Conservation (phyloP, 2,797 vertebrate species). For the Phylloscopus collybita region DNA sequence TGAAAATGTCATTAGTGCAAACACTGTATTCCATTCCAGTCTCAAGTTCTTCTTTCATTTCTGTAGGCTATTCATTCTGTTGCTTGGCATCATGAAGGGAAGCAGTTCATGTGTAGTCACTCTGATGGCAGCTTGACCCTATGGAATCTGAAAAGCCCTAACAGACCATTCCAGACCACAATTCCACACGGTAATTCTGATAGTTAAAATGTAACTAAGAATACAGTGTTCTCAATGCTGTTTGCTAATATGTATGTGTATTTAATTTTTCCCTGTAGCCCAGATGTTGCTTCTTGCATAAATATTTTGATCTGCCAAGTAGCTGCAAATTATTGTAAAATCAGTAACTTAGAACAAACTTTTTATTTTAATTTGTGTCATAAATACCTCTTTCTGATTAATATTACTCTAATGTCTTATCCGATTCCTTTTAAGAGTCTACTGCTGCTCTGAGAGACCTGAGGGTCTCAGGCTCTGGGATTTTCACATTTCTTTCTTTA, state of each 20-base stretch:
- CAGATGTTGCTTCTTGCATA: not conserved
- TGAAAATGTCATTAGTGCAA: not conserved
- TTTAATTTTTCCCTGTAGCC: not conserved
- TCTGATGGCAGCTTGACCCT: slow-evolving; percentile 96
- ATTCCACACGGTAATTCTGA: slow-evolving; percentile 92
- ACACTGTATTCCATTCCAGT: not conserved
- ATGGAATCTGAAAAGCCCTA: slow-evolving; percentile 94
- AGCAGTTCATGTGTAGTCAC: slow-evolving; percentile 99
- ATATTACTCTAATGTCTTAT: not conserved
- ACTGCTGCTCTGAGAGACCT: not conserved
- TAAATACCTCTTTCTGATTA: not conserved
- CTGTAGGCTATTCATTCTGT: slow-evolving; percentile 95
- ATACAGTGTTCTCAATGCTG: not conserved
- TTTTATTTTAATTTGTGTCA: not conserved
- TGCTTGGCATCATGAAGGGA: slow-evolving; percentile 98
- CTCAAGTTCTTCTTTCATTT: slow-evolving; percentile 8
- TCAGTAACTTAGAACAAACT: not conserved
- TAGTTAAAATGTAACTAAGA: not conserved
- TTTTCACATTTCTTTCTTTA: not conserved
- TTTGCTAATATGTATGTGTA: not conserved
- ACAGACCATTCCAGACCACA: slow-evolving; percentile 94
- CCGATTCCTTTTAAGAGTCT: not conserved
- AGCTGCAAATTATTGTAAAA: not conserved
- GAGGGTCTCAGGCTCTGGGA: not conserved
- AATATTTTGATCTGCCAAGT: not conserved